Evolutionary conservation across 2,888 invertebrate genomes (phyloP).

Genomic region (Aleiodes leptofemur): DNA sequence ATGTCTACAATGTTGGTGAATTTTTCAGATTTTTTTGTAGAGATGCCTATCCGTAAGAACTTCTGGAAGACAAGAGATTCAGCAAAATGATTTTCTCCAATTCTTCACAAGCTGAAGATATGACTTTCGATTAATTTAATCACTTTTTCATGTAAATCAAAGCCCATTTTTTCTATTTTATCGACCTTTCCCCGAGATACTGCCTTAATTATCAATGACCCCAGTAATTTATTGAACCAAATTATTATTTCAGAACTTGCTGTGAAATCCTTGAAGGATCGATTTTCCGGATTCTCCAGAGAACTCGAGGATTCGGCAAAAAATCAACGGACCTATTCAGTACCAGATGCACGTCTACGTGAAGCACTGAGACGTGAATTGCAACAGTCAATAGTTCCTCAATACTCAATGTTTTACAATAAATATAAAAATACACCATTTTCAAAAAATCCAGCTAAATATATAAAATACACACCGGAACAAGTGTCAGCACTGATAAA

Average conservation of each 20-base stretch:
- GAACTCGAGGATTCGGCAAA: constrained; percentile 94
- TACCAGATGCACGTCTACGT: constrained; percentile 93
- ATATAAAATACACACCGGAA: constrained; percentile 91
- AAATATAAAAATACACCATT: constrained; percentile 87
- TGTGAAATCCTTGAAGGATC: constrained; percentile 70
- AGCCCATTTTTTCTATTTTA: too few species aligned
- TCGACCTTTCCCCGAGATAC: too few species aligned
- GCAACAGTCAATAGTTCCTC: constrained; percentile 90
- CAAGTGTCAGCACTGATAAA: constrained; percentile 90
- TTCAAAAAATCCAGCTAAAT: constrained; percentile 95
- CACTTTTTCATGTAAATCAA: too few species aligned
- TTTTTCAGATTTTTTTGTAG: too few species aligned
- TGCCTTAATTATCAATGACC: too few species aligned
- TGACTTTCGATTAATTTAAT: too few species aligned
- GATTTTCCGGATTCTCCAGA: constrained; percentile 87
- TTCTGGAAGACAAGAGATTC: too few species aligned
- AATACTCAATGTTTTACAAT: constrained; percentile 88
- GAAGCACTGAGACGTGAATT: constrained; percentile 93
- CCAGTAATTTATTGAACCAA: too few species aligned
- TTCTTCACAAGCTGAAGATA: too few species aligned
- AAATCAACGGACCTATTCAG: constrained; percentile 92
- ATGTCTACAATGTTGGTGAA: too few species aligned
- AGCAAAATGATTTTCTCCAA: too few species aligned
- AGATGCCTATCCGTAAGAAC: too few species aligned
- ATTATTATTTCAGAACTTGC: constrained; percentile 76